Evolutionary conservation across 92 coral and sea anemone genomes (phyloP).

Genomic region (Zoanthus sociatus): DNA sequence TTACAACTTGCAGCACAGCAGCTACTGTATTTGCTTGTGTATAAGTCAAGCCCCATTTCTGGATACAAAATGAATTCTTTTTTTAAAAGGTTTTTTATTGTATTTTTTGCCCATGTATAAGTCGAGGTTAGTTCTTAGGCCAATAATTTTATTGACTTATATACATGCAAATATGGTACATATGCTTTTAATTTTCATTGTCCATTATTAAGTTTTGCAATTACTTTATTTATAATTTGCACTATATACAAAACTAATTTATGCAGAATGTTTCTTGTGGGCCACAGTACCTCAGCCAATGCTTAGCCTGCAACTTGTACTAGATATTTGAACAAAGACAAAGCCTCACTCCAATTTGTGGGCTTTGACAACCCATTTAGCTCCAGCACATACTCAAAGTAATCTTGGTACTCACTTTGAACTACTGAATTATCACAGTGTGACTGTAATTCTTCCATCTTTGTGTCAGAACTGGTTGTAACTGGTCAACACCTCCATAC

Average conservation of each 20-base stretch:
- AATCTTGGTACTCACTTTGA: conserved; percentile 12
- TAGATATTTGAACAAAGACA: conserved; percentile 16
- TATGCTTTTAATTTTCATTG: neutral
- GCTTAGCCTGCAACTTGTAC: conserved; percentile 5
- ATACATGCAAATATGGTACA: neutral
- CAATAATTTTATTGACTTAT: neutral
- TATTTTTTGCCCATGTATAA: neutral
- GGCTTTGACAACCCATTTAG: conserved; percentile 5
- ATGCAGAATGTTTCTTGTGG: neutral
- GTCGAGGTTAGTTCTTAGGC: neutral
- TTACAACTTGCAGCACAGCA: neutral
- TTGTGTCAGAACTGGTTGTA: conserved; percentile 37
- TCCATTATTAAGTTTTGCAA: neutral
- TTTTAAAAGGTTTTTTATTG: neutral
- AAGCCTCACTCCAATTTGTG: conserved; percentile 16
- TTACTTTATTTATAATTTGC: neutral
- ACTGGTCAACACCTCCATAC: conserved; percentile 43
- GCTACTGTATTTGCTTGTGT: neutral
- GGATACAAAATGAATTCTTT: neutral
- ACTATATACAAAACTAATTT: neutral
- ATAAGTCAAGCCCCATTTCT: neutral
- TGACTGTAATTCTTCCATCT: conserved; percentile 8
- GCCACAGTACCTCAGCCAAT: neutral
- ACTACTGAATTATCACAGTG: conserved; percentile 26
- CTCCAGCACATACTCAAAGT: conserved; percentile 21